Base-by-base conservation (phyloP, 2,113 vertebrate genomes). In the Tachysurus fulvidraco region DNA sequence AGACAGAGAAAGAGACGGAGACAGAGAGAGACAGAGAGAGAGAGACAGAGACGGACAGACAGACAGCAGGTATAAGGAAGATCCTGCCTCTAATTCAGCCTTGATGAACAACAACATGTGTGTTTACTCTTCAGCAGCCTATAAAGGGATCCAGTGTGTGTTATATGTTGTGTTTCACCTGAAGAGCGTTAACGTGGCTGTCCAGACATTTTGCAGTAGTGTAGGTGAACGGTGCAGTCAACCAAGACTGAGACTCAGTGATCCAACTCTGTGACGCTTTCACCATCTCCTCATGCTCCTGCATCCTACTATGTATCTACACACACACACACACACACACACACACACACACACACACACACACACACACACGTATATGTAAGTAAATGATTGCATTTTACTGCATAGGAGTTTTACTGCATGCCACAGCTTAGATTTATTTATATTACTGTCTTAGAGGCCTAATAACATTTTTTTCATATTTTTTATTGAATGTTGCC, bases 231-330 rank as follows among this genome's bases (percentile, higher is more conserved):
- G 96, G 94, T 21, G 92, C 85, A 17, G 91, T 93, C 11, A 99
- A 92, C 96, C 98, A 95, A 11, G 54, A 86, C 64, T 92, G 92
- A 46, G 96, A 96, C 59, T 94, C 97, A 25, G 93, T 89, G 90
- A 98, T 95, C 98, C 98, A 99, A 59, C 88, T 90, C 44, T 93
- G 89, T 0, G 95, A 94, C 44, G 93, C 96, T 87, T 92, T 95
- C 88, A 98, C 90, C 92, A 97, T 96, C 78, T 99, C 97, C 12
- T 94, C 89, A 71, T 96, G 98, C 71, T 98, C 95, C 92, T 97
- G 96, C 71, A 97, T 93, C 93, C 96, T 97, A 25, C 81, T 87
- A 5, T 93, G 93, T 84, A 96, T 95, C 98, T 99, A 52, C 30
- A 86, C 59, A 60, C 8, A 80, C 28, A 86, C 16, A 84, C 57